phyloP scores from a whole-genome alignment of 2,888 invertebrate genomes.

The Cyclophora albipunctata region DNA sequence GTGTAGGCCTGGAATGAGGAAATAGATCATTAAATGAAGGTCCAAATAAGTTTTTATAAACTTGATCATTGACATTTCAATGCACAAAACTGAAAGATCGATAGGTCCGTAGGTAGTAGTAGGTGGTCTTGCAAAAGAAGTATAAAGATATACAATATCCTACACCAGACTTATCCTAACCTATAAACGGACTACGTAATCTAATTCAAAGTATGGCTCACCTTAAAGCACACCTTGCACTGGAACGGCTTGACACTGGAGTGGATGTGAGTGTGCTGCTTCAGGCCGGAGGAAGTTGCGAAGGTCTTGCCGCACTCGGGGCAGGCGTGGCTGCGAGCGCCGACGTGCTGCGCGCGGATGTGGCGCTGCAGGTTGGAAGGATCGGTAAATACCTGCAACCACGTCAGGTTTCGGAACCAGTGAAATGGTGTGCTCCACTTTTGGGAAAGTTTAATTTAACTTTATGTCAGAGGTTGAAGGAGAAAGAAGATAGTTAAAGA shows the following conservation, averaged over 20 bases:
- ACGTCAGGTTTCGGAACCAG: constrained; percentile 68
- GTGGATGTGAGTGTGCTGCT: constrained; percentile 99
- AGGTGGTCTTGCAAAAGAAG: background rate
- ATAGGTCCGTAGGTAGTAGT: too few relatives aligned
- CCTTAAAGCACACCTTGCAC: constrained; percentile 97
- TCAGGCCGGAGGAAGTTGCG: constrained; percentile 96
- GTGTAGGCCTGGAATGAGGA: constrained; percentile 88
- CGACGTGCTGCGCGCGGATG: constrained; percentile 96
- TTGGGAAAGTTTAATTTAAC: background rate
- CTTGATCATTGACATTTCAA: too few relatives aligned
- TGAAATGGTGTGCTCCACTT: constrained; percentile 25
- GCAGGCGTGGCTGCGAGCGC: constrained; percentile 97
- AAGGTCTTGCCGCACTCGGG: constrained; percentile 99
- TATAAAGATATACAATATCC: background rate
- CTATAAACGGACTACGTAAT: too few relatives aligned
- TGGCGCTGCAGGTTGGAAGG: constrained; percentile 97
- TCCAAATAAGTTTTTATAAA: too few relatives aligned
- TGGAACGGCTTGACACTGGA: constrained; percentile 98
- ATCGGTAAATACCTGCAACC: constrained; percentile 93
- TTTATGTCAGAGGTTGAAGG: background rate
- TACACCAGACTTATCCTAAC: too few relatives aligned
- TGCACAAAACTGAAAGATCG: too few relatives aligned
- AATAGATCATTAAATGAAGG: background rate
- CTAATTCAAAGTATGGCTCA: constrained; percentile 31
- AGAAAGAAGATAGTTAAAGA: too few relatives aligned